These are phyloP conservation scores for Watersipora subatra DNA, from an alignment of 1,140 invertebrate species.

Conservation along the genomic window DNA sequence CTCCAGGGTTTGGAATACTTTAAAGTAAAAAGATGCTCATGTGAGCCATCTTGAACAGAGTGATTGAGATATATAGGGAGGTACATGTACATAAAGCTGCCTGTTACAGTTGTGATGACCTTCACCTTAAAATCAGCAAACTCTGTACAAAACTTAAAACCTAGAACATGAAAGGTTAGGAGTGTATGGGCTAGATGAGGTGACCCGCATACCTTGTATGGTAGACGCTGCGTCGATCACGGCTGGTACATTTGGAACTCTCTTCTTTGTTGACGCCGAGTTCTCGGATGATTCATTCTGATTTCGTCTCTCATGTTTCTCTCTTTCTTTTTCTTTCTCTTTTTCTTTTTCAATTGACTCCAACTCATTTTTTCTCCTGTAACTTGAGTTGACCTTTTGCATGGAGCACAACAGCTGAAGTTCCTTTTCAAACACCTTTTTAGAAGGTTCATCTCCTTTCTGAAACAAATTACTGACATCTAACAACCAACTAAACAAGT, in stretches of 20 bases:
- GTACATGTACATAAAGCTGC: no score
- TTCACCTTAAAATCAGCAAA: no score
- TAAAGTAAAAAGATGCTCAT: no score
- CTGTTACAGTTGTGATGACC: no score
- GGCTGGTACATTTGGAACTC: background rate
- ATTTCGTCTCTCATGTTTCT: conserved; percentile 1
- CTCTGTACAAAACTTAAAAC: no score
- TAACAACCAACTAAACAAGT: no score
- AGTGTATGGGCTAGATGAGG: no score
- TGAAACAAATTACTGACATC: background rate
- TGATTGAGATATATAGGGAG: no score
- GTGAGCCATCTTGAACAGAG: no score
- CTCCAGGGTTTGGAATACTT: no score
- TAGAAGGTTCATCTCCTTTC: conserved; percentile 6
- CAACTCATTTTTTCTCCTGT: conserved; percentile 14
- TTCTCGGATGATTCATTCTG: background rate
- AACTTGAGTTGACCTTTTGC: conserved; percentile 21
- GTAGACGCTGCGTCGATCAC: background rate
- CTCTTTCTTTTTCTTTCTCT: conserved; percentile 2
- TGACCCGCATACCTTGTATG: no score
- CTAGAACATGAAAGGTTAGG: no score
- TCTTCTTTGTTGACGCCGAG: background rate
- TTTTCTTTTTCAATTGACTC: conserved; percentile 8
- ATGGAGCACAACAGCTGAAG: conserved; percentile 28
- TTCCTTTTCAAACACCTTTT: conserved; percentile 22